phyloP scores from a whole-genome alignment of 2,888 invertebrate genomes.

The Corbicula japonica region DNA sequence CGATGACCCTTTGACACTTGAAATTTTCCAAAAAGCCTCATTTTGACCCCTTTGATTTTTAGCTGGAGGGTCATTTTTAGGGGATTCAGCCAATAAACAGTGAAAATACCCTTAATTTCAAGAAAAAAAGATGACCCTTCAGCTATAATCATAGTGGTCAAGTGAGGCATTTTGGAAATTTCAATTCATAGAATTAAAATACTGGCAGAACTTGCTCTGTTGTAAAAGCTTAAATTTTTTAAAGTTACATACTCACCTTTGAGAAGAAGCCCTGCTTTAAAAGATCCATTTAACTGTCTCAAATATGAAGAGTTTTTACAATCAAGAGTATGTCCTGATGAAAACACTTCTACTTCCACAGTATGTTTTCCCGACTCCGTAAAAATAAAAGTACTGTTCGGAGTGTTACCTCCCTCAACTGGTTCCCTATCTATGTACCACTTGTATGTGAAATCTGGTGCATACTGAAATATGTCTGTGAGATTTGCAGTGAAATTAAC shows the following conservation, averaged over 20 bases:
- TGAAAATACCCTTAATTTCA: neutral
- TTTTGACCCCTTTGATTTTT: no score
- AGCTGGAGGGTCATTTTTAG: no score
- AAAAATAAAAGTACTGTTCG: constrained; percentile 1
- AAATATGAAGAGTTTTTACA: constrained; percentile 2
- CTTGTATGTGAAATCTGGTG: constrained; percentile 27
- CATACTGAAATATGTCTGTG: constrained; percentile 20
- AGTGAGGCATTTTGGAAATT: neutral
- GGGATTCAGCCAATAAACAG: neutral
- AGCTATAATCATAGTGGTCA: neutral
- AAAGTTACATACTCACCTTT: constrained; percentile 12
- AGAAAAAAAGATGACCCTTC: neutral
- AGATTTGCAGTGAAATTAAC: constrained; percentile 29
- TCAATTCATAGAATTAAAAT: neutral
- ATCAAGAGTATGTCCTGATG: constrained; percentile 1
- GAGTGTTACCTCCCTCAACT: constrained; percentile 1
- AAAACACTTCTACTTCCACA: constrained; percentile 2
- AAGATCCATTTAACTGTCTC: constrained; percentile 3
- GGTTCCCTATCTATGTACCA: constrained; percentile 34
- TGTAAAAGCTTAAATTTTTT: neutral
- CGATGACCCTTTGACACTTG: no score
- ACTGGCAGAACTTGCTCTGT: neutral
- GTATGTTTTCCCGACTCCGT: constrained; percentile 5
- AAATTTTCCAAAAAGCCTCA: no score
- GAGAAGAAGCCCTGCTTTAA: constrained; percentile 4